phyloP scores from a whole-genome alignment of 53 echinoderm and acorn worm species.

The Echinometra lucunter region DNA sequence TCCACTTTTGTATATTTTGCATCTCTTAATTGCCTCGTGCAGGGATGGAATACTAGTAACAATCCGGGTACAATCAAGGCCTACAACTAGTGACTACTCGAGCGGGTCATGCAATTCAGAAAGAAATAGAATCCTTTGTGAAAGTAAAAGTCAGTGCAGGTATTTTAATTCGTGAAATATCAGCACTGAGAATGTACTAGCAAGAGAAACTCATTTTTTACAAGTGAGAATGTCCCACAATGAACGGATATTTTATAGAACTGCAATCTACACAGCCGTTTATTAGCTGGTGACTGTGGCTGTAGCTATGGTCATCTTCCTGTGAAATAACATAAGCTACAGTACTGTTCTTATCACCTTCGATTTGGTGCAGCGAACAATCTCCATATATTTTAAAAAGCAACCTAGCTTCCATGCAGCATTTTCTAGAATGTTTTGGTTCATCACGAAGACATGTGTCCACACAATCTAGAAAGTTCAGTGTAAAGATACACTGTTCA shows the following conservation, averaged over 20 bases:
- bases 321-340: too few species aligned
- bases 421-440: slow-evolving; percentile 37
- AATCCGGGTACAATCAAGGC: too few species aligned
- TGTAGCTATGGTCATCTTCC: not conserved
- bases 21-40: not conserved
- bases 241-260: not conserved
- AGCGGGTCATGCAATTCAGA: not conserved
- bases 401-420: not conserved
- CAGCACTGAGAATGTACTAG: not conserved
- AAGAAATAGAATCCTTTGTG: not conserved
- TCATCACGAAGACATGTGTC: not conserved
- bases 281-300: not conserved
- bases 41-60: too few species aligned
- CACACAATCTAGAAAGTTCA: not conserved
- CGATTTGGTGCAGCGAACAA: not conserved
- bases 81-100: too few species aligned
- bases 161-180: not conserved
- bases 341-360: not conserved
- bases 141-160: not conserved
- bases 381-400: not conserved
- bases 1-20: not conserved
- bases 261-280: not conserved
- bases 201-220: not conserved
- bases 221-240: not conserved
- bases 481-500: not conserved